phyloP scores from a whole-genome alignment of 2,113 vertebrate species.

The Cololabis saira region DNA sequence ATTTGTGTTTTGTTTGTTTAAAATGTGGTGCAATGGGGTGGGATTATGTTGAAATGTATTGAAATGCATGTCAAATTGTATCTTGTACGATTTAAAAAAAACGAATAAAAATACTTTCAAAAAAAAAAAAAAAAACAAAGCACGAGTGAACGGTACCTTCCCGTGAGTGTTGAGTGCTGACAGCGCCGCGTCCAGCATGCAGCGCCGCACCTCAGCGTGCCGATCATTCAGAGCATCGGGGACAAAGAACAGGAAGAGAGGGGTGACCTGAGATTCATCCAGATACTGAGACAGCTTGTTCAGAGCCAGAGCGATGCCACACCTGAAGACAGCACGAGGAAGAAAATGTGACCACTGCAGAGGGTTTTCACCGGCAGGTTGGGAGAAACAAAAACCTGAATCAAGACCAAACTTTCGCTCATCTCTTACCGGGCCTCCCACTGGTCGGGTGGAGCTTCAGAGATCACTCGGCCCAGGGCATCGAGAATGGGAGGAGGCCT shows the following conservation, averaged over 20 bases:
- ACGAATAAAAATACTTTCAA: no score
- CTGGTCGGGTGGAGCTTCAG: constrained; percentile 95
- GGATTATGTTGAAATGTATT: no score
- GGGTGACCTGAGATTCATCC: constrained; percentile 92
- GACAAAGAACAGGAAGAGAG: constrained; percentile 96
- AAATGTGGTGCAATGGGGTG: no score
- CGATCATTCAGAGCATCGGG: constrained; percentile 97
- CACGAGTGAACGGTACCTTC: constrained; percentile 83
- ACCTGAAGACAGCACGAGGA: constrained; percentile 76
- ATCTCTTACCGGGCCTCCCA: constrained; percentile 91
- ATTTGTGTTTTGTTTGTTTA: no score
- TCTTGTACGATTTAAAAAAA: no score
- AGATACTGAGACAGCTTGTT: constrained; percentile 94
- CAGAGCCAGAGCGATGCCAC: constrained; percentile 93
- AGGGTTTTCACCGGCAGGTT: not conserved
- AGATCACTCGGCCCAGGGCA: constrained; percentile 94
- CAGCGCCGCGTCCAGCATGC: constrained; percentile 96
- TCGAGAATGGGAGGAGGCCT: constrained; percentile 95
- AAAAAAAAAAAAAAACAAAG: not conserved
- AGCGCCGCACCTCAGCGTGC: constrained; percentile 91
- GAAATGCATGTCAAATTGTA: no score
- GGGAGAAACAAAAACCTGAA: not conserved
- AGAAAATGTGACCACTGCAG: not conserved
- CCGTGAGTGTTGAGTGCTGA: constrained; percentile 94
- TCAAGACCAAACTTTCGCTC: no score